phyloP scores from a whole-genome alignment of 2,797 vertebrate genomes.

The Enteromius trimaculatus region DNA sequence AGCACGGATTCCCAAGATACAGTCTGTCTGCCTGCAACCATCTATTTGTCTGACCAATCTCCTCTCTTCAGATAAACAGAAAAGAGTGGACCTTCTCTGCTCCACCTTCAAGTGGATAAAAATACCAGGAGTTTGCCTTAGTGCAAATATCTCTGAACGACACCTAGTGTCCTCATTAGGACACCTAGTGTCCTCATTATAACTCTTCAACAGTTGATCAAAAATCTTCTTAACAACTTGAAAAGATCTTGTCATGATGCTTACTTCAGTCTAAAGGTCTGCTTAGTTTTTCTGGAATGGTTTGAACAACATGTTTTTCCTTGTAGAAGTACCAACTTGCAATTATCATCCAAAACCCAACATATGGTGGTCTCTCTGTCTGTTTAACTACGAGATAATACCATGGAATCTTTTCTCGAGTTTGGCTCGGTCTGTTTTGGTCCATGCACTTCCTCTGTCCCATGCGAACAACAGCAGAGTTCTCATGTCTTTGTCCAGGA shows the following conservation, averaged over 20 bases:
- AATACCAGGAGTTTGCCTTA: neutral
- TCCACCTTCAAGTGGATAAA: neutral
- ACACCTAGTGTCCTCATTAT: neutral
- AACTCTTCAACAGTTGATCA: neutral
- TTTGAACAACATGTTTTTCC: neutral
- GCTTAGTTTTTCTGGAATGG: neutral
- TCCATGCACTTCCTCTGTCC: slow-evolving; percentile 65
- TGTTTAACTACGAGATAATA: slow-evolving; percentile 67
- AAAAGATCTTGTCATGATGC: neutral
- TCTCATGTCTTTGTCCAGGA: slow-evolving; percentile 50
- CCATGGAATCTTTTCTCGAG: neutral
- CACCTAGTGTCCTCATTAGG: neutral
- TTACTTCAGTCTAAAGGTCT: slow-evolving; percentile 2
- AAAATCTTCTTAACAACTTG: neutral
- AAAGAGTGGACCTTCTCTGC: neutral
- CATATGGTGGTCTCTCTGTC: slow-evolving; percentile 64
- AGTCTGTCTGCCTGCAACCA: slow-evolving; percentile 67
- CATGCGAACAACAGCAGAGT: slow-evolving; percentile 56
- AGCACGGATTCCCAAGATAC: slow-evolving; percentile 78
- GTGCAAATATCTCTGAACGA: neutral
- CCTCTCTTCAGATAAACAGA: neutral
- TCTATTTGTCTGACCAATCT: neutral
- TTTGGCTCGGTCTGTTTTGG: slow-evolving; percentile 38
- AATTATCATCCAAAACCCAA: neutral
- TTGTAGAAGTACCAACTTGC: neutral